Percentiles rank a stretch among this genome's conserved stretches.
Conservation (phyloP, 2,797 vertebrate species). For the Cyprinodon diabolis region DNA sequence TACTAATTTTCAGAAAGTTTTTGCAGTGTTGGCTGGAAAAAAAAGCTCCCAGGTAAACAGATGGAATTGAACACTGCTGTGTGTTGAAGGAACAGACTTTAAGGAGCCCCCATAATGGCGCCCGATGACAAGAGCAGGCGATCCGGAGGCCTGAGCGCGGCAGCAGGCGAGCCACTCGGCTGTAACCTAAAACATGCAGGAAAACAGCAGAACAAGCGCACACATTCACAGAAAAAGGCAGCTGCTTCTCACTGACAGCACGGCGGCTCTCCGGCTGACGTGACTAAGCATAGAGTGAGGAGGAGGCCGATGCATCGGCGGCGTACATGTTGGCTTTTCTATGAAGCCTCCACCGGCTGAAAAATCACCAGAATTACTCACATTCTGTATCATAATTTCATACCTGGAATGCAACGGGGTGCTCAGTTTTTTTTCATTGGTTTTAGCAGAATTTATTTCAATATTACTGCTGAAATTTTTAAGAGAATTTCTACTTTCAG, state of each 20-base stretch:
- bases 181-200: constrained; percentile 49
- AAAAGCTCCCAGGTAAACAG: constrained; percentile 43
- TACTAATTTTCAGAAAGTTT: too few relatives aligned
- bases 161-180: constrained; percentile 45
- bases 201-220: constrained; percentile 20
- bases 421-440: neutral
- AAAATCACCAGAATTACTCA: constrained; percentile 53
- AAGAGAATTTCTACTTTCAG: neutral
- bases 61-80: constrained; percentile 43
- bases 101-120: constrained; percentile 69
- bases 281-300: constrained; percentile 55
- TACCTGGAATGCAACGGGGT: constrained; percentile 60
- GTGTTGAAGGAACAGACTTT: constrained; percentile 51
- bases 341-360: constrained; percentile 52
- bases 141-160: constrained; percentile 19
- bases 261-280: constrained; percentile 20
- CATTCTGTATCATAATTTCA: constrained; percentile 61
- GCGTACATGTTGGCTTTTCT: constrained; percentile 45
- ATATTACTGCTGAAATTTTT: neutral
- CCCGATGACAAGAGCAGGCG: constrained; percentile 64
- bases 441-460: neutral
- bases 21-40: too few relatives aligned
- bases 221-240: constrained; percentile 33
- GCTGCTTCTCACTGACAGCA: constrained; percentile 41
- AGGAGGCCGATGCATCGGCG: constrained; percentile 13